Evolutionary conservation across 1,140 invertebrate genomes (phyloP), one percentile per base, ranked within the genome.

Genomic region (Gonatopus flavifemur): DNA sequence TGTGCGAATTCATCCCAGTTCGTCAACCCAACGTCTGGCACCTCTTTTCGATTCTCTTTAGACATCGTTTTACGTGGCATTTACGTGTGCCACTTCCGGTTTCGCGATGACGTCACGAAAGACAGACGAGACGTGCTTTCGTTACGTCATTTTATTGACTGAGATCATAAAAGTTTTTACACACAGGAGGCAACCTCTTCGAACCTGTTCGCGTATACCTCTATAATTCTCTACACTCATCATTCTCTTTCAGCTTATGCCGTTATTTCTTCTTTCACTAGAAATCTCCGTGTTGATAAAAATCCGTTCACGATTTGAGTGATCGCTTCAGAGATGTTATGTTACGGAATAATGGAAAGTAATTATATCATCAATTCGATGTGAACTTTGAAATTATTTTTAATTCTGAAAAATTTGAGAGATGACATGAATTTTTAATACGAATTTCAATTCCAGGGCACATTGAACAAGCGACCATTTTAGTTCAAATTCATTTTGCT

Each of bases 111-210:
- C 72, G 69, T 73, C 67, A 72, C 60, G 47, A n/a, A n/a, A n/a
- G n/a, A n/a, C 44, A 44, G 44, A 41, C 49, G 52, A 68, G 67
- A 70, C 67, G n/a, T 58, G 54, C 57, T 62, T 65, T 55, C 56
- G 62, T 77, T 76, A 76, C 74, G 75, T 77, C 74, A 78, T 61
- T 78, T 78, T 76, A 78, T 76, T 76, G 69, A 65, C 69, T 64
- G 66, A 63, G 64, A 75, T 74, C 73, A 69, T 77, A 77, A 78
- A 77, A 77, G 62, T 69, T 74, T 76, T 76, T 78, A 77, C 67
- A 60, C 57, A 40, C 56, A 64, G 66, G n/a, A n/a, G n/a, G n/a
- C n/a, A 59, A 59, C 57, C 67, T 53, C 59, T 62, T 54, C n/a
- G n/a, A n/a, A n/a, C n/a, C n/a, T n/a, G n/a, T n/a, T n/a, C n/a